phyloP scores from a whole-genome alignment of 1,140 invertebrate genomes.

The Heliconius melpomene region DNA sequence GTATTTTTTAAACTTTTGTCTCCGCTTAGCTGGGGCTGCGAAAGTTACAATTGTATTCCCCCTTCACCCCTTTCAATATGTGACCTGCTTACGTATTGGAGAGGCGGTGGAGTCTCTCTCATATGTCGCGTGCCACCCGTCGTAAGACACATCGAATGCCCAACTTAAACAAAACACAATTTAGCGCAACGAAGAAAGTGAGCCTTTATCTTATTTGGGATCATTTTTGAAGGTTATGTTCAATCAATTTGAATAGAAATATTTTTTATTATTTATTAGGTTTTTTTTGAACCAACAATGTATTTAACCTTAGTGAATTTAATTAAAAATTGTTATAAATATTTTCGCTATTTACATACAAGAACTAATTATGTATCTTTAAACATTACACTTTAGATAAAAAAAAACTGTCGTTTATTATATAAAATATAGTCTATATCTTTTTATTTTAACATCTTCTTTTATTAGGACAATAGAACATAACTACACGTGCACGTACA shows the following conservation, averaged over 20 bases:
- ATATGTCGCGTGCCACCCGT: constrained; percentile 72
- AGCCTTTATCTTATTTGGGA: constrained; percentile 33
- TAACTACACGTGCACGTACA: background rate
- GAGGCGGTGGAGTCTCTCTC: constrained; percentile 76
- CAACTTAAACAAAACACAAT: constrained; percentile 68
- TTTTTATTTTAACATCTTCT: background rate
- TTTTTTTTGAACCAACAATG: too few relatives aligned
- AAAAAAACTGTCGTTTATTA: too few relatives aligned
- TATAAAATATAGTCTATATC: background rate
- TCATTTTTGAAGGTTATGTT: background rate
- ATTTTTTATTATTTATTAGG: too few relatives aligned
- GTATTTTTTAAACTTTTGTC: constrained; percentile 80
- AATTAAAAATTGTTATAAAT: too few relatives aligned
- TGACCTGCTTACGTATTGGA: constrained; percentile 81
- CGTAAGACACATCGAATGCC: constrained; percentile 60
- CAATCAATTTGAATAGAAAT: background rate
- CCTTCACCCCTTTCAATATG: constrained; percentile 78
- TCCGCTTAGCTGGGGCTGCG: constrained; percentile 66
- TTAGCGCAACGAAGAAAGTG: constrained; percentile 48
- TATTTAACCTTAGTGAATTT: too few relatives aligned
- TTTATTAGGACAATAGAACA: background rate
- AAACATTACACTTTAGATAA: too few relatives aligned
- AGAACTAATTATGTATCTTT: too few relatives aligned
- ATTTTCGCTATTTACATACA: too few relatives aligned
- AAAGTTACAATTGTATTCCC: constrained; percentile 81